Conservation (phyloP, 2,113 vertebrate species). For the Boleophthalmus pectinirostris region DNA sequence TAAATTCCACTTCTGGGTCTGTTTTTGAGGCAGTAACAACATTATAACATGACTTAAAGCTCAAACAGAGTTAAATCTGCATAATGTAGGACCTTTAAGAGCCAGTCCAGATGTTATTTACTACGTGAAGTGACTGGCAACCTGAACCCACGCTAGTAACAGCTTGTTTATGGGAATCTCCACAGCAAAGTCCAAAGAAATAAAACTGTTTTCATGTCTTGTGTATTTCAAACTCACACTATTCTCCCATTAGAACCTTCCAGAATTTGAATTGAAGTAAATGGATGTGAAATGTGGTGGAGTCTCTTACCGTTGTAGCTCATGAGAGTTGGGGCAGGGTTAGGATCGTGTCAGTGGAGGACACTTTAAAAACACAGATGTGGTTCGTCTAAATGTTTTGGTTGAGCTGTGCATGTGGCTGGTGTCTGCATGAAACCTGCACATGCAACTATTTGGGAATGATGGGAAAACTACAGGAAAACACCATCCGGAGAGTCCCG, state of each 20-base stretch:
- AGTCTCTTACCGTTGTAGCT: background rate
- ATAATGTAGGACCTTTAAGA: too few species aligned
- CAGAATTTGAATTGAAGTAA: background rate
- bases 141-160: background rate
- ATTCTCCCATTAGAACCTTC: background rate
- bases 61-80: too few species aligned
- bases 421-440: conserved; percentile 5
- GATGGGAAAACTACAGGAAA: conserved; percentile 1
- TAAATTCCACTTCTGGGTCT: too few species aligned
- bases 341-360: background rate
- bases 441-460: background rate
- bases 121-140: background rate
- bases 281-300: conserved; percentile 1
- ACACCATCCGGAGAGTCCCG: background rate
- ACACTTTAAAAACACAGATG: background rate
- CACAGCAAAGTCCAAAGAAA: conserved; percentile 6
- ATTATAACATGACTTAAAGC: too few species aligned
- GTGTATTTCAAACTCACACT: background rate
- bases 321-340: background rate
- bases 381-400: conserved; percentile 12
- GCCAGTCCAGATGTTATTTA: background rate
- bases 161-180: background rate
- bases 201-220: background rate
- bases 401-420: background rate
- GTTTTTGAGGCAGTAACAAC: too few species aligned